Evolutionary conservation across 2,797 vertebrate species (phyloP).

Genomic region (Onychomys arenicola): DNA sequence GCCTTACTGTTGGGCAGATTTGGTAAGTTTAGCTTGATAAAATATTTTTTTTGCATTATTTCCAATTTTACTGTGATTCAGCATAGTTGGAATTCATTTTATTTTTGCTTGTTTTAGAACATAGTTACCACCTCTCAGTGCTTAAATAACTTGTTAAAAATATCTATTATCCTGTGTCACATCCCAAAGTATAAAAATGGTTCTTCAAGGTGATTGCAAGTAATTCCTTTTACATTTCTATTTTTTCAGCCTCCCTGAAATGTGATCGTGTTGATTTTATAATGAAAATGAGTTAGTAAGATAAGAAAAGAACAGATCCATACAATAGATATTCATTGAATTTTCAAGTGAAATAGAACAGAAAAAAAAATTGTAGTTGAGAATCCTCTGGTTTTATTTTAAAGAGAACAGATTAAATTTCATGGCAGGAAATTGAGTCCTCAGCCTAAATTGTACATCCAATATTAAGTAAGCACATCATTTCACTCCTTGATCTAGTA

Average conservation of each 20-base stretch:
- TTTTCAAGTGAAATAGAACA: constrained; percentile 49
- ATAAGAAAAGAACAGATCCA: constrained; percentile 20
- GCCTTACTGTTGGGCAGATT: not conserved
- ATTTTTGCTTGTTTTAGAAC: constrained; percentile 35
- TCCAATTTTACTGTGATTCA: not conserved
- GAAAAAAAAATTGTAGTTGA: constrained; percentile 47
- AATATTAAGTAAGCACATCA: constrained; percentile 45
- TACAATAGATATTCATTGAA: constrained; percentile 22
- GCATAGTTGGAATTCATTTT: not conserved
- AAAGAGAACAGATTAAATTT: constrained; percentile 43
- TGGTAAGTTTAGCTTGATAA: not conserved
- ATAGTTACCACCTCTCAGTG: constrained; percentile 26
- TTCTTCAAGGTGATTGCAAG: not conserved
- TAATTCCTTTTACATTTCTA: constrained; percentile 25
- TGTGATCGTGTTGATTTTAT: constrained; percentile 12
- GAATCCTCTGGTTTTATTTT: constrained; percentile 13
- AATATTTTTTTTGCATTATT: not conserved
- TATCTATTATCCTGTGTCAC: not conserved
- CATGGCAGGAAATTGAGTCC: constrained; percentile 35
- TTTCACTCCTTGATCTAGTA: constrained; percentile 45
- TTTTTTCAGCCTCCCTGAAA: constrained; percentile 51
- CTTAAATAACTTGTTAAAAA: constrained; percentile 41
- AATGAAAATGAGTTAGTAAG: constrained; percentile 58
- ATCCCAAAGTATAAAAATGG: not conserved
- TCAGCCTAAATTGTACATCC: constrained; percentile 26